A percentile compares a stretch with the other conserved stretches of the same genome.
phyloP scores from a whole-genome alignment of 2,797 vertebrate species.

The Ctenosaura bakeri region DNA sequence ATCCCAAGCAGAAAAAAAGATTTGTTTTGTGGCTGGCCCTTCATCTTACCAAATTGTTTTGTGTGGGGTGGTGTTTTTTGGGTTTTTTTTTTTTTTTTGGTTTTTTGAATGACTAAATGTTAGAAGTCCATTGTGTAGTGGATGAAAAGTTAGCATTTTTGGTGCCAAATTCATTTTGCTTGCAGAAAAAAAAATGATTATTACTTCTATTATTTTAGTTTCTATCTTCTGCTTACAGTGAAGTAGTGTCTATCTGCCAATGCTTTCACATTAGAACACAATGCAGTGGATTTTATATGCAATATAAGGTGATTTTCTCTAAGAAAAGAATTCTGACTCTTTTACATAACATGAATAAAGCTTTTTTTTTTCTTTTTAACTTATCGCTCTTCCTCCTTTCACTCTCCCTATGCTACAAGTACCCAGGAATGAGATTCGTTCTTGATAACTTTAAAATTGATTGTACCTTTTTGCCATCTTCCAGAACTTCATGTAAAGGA shows the following conservation, averaged over 20 bases:
- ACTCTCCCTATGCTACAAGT: constrained; percentile 37
- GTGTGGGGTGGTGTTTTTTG: background rate
- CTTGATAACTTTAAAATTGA: constrained; percentile 66
- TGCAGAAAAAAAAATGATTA: constrained; percentile 67
- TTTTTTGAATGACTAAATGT: constrained; percentile 67
- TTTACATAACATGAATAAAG: constrained; percentile 74
- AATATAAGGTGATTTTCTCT: constrained; percentile 71
- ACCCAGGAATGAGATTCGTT: constrained; percentile 58
- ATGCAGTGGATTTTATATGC: constrained; percentile 70
- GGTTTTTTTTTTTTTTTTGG: constrained; percentile 46
- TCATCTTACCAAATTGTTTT: constrained; percentile 29
- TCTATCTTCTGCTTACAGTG: constrained; percentile 71
- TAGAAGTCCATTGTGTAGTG: constrained; percentile 65
- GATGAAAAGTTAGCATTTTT: constrained; percentile 76
- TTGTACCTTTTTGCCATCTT: constrained; percentile 58
- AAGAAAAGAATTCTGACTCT: constrained; percentile 70
- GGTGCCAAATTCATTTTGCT: constrained; percentile 65
- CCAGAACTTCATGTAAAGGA: constrained; percentile 53
- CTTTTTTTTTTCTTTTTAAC: constrained; percentile 64
- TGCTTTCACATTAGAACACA: constrained; percentile 70
- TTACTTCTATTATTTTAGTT: constrained; percentile 35
- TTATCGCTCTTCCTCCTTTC: constrained; percentile 66
- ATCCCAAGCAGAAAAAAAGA: constrained; percentile 69
- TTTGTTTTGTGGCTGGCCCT: constrained; percentile 54
- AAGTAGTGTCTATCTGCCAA: constrained; percentile 61